Evolutionary conservation across 2,888 invertebrate genomes (phyloP), one percentile per base, ranked within the genome.

Genomic region (Macropis europaea): DNA sequence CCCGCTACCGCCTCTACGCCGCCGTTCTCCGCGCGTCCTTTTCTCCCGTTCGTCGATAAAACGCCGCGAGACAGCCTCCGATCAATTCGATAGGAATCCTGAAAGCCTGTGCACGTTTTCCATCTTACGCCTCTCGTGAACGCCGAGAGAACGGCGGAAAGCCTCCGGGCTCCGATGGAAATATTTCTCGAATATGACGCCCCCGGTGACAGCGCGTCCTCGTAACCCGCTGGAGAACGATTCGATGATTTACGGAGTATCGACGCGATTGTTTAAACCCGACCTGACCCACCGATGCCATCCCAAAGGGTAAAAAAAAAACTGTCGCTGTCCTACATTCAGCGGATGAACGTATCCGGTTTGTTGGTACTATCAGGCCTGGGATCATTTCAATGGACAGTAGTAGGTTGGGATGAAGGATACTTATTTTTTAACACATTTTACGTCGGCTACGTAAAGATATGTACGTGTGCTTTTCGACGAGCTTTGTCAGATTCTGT

Each of bases 81-180:
- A 60, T 64, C 73, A 52, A 67, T 73, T 53, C 64, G 61, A 34
- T 68, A 26, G 40, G 54, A 24, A 48, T 64, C 67, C 53, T 60
- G 47, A 56, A 38, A 69, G 64, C 15, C 43, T 32, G 43, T 28
- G 32, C 40, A 11, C 54, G 26, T 19, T 32, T 53, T 56, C 74
- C 40, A 45, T 57, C 28, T 36, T 24, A 15, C 40, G 24, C 26
- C 42, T 43, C 36, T 43, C 54, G 17, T 40, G 40, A 42, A 34
- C 26, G 13, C 53, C 43, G 47, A 30, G 19, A 32, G 15, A 28
- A 9, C n/a, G 43, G 13, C 26, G 40, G 15, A 7, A 15, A 36
- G 32, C 40, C 7, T n/a, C 1, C 17, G 30, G 30, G 19, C 11
- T 22, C n/a, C 67, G 40, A 59, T 59, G 67, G 47, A 59, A 36